These are phyloP conservation scores for Zhuqinia jingwanae DNA, from an alignment of 2,888 invertebrate genomes.

Conservation along the genomic window DNA sequence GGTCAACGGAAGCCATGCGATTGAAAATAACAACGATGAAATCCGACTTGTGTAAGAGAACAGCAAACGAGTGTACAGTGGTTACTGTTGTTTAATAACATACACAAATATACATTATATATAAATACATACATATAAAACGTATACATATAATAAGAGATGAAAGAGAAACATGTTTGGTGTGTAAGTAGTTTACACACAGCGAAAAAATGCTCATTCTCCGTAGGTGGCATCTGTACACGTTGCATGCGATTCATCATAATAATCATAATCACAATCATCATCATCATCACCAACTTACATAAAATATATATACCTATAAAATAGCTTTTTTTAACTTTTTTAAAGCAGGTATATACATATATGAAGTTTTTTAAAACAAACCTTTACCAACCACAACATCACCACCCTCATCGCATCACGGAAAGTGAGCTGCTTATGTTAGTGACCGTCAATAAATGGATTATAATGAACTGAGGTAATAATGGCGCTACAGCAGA, in stretches of 20 bases:
- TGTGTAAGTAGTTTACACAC: too few relatives aligned
- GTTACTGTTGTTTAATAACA: background rate
- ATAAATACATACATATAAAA: too few relatives aligned
- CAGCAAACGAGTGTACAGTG: too few relatives aligned
- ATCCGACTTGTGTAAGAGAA: constrained; percentile 1
- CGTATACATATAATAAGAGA: too few relatives aligned
- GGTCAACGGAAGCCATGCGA: constrained; percentile 52
- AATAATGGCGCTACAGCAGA: background rate
- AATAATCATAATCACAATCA: constrained; percentile 70
- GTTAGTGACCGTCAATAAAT: constrained; percentile 57
- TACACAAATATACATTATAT: background rate
- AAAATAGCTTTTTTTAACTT: constrained; percentile 49
- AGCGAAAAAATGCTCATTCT: constrained; percentile 62
- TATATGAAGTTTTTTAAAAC: too few relatives aligned
- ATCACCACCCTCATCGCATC: background rate
- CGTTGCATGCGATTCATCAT: constrained; percentile 71
- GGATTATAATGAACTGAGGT: constrained; percentile 37
- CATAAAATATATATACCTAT: too few relatives aligned
- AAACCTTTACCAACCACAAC: background rate
- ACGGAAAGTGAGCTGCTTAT: constrained; percentile 27
- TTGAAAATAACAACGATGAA: constrained; percentile 57
- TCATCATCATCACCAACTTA: constrained; percentile 62
- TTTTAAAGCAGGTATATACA: too few relatives aligned
- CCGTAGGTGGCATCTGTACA: constrained; percentile 69
- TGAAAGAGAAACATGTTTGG: too few relatives aligned